These are phyloP conservation scores for Coracopsis vasa DNA, from an alignment of 2,113 vertebrate species.

Conservation along the genomic window DNA sequence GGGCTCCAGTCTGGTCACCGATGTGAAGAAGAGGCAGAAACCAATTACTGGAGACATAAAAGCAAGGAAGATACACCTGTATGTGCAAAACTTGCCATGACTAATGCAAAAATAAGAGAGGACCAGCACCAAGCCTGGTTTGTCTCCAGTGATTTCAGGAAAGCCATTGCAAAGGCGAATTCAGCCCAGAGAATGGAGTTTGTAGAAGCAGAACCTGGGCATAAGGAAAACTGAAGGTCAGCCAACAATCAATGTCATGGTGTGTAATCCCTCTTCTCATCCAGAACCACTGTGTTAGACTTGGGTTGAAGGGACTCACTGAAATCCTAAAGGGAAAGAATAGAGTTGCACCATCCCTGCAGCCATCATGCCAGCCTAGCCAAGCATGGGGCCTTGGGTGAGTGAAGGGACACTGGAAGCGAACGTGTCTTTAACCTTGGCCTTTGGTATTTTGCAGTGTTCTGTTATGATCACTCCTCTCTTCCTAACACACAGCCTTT, in stretches of 20 bases:
- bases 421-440: neutral
- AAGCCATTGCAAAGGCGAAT: neutral
- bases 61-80: neutral
- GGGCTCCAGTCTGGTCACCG: neutral
- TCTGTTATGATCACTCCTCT: neutral
- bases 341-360: neutral
- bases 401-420: neutral
- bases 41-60: neutral
- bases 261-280: neutral
- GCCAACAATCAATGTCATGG: neutral
- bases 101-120: neutral
- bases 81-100: neutral
- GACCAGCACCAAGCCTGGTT: neutral
- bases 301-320: neutral
- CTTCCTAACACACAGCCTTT: neutral
- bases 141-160: neutral
- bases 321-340: neutral
- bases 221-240: neutral
- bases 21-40: neutral
- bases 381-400: fast-evolving
- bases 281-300: fast-evolving
- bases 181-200: neutral
- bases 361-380: neutral
- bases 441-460: neutral
- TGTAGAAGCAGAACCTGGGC: neutral